Percentiles rank a stretch among this genome's conserved stretches.
phyloP scores from a whole-genome alignment of 2,797 vertebrate species.

The Hyperoplus lanceolatus region DNA sequence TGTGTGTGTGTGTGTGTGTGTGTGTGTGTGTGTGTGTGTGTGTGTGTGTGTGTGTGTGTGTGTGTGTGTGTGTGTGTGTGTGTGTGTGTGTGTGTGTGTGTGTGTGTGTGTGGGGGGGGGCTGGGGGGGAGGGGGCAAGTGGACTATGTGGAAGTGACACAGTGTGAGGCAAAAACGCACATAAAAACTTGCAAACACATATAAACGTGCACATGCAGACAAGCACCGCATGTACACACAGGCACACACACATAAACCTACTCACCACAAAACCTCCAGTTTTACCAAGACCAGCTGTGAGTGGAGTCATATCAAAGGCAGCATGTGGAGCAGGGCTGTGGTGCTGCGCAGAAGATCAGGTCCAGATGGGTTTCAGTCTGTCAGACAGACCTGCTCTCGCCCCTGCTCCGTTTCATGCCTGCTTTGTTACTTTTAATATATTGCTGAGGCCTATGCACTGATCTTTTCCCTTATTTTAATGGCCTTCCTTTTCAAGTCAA shows the following conservation, averaged over 20 bases:
- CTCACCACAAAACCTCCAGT: conserved; percentile 76
- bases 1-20: conserved; percentile 33
- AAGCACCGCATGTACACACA: conserved; percentile 21
- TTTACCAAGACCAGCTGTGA: conserved; percentile 91
- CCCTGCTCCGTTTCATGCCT: conserved; percentile 53
- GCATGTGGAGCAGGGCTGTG: conserved; percentile 90
- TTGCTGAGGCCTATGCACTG: conserved; percentile 18
- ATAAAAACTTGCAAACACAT: conserved; percentile 69
- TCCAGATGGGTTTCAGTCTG: conserved; percentile 89
- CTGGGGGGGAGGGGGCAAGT: conserved; percentile 75
- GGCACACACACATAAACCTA: conserved; percentile 54
- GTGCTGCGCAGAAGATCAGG: conserved; percentile 91
- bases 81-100: conserved; percentile 10
- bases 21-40: conserved; percentile 70
- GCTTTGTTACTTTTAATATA: conserved; percentile 53
- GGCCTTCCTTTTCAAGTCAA: conserved; percentile 54
- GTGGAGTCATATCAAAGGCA: conserved; percentile 90
- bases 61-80: conserved; percentile 20
- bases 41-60: conserved; percentile 51
- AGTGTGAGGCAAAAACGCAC: conserved; percentile 75
- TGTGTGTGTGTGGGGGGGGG: conserved; percentile 78
- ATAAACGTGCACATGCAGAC: conserved; percentile 50
- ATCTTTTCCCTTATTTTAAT: conserved; percentile 49
- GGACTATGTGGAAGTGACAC: conserved; percentile 90
- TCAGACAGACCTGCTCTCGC: conserved; percentile 58